These are phyloP conservation scores for Rhinoderma darwinii DNA, from an alignment of 2,113 vertebrate genomes.

Conservation along the genomic window DNA sequence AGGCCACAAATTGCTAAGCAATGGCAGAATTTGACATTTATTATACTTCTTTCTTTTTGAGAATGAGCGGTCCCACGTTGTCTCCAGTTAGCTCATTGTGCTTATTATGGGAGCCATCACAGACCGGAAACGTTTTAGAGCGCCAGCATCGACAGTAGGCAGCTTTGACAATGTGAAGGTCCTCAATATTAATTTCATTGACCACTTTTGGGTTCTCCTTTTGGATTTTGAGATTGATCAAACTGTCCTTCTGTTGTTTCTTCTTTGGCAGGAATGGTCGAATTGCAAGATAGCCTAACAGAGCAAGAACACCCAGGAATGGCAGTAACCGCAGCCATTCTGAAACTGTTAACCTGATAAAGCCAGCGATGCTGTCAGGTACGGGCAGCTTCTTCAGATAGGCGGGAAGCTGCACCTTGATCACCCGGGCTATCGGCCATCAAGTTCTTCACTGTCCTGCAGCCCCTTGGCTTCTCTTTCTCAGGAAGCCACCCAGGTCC, in stretches of 20 bases:
- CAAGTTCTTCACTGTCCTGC: too few species aligned
- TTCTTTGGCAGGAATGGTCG: constrained; percentile 93
- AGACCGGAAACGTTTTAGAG: constrained; percentile 98
- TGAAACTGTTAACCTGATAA: constrained; percentile 91
- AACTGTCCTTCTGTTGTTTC: constrained; percentile 91
- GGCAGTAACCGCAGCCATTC: constrained; percentile 95
- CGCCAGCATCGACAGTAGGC: constrained; percentile 98
- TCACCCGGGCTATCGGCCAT: constrained; percentile 86
- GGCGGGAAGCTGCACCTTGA: constrained; percentile 92
- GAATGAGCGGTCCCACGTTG: constrained; percentile 95
- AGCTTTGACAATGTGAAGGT: constrained; percentile 88
- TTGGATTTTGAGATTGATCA: constrained; percentile 99
- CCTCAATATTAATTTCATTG: constrained; percentile 98
- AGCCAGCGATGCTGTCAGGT: constrained; percentile 88
- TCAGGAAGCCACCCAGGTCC: too few species aligned
- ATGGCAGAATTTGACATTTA: constrained; percentile 34
- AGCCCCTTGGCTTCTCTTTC: too few species aligned
- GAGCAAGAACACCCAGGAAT: constrained; percentile 89
- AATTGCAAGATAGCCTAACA: constrained; percentile 93
- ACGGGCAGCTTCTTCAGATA: constrained; percentile 91
- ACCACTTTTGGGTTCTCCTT: constrained; percentile 98
- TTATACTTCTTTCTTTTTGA: constrained; percentile 98
- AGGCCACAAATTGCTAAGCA: not conserved
- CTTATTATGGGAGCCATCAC: constrained; percentile 97
- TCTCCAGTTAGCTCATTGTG: constrained; percentile 97